Evolutionary conservation across 2,797 vertebrate species (phyloP), one percentile per base, ranked within the genome.

Genomic region (Premnoplex brunnescens): DNA sequence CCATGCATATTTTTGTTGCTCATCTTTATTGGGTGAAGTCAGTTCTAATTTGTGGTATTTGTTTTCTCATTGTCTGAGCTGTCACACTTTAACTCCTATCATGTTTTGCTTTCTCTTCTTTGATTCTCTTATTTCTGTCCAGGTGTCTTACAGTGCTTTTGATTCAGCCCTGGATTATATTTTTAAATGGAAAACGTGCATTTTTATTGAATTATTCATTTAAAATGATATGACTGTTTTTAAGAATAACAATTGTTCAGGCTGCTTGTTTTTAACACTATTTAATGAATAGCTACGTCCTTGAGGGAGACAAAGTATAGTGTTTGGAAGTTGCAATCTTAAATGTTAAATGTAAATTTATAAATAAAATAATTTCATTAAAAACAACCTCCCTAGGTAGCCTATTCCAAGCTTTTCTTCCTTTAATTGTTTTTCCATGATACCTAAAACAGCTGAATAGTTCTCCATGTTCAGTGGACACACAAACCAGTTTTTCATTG

Each of bases 131-230:
- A 92, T 63, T 85, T 80, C 64, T 67, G 19, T 56, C 52, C n/a
- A 3, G 27, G 8, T 58, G 36, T 71, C 60, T 91, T 88, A 78
- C 0, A 1, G 48, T 52, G 49, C 34, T 92, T 95, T 91, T 92
- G 81, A 75, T 96, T 91, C 52, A 89, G 75, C 54, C 37, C 18
- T 56, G 51, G 54, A 64, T 84, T 94, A 41, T 48, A 73, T 63
- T 89, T 87, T 44, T 67, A 93, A 93, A 36, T 69, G 11, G 39
- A 34, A 87, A 76, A 94, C 72, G 13, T 62, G 56, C 16, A 41
- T 91, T 89, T 94, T 91, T 41, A 87, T 68, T 93, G 84, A 95
- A 90, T 96, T 94, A 94, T 94, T 94, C 5, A 93, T 94, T 79
- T 74, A 18, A 80, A 89, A 80, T 74, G 4, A 74, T 76, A 85